Evolutionary conservation across 2,797 vertebrate species (phyloP).

Genomic region (Acomys russatus): DNA sequence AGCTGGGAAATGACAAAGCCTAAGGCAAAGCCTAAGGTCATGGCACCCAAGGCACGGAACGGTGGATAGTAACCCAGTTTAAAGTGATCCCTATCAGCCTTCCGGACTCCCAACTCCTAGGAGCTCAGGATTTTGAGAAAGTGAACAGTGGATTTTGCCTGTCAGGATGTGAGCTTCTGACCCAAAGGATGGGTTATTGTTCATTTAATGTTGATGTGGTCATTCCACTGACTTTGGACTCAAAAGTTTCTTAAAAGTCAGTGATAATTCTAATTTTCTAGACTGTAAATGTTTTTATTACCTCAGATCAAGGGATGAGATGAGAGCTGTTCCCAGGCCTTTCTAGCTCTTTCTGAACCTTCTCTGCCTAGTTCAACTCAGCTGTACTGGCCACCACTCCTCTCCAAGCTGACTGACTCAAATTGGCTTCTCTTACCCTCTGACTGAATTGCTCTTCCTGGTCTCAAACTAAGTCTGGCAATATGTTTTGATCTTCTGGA

Average conservation of each 20-base stretch:
- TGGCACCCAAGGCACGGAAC: neutral
- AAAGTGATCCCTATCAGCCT: neutral
- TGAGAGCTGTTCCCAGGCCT: no score
- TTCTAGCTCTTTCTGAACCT: no score
- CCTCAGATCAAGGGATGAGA: no score
- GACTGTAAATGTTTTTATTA: neutral
- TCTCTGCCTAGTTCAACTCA: no score
- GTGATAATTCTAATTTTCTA: neutral
- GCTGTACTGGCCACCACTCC: no score
- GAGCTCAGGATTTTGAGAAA: conserved; percentile 42
- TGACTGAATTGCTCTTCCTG: no score
- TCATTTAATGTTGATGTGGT: neutral
- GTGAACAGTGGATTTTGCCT: conserved; percentile 7
- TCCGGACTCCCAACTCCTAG: neutral
- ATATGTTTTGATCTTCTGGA: no score
- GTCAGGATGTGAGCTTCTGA: conserved; percentile 39
- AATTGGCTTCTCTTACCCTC: no score
- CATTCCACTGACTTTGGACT: neutral
- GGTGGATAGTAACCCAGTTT: neutral
- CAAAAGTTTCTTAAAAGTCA: conserved; percentile 42
- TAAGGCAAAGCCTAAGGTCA: neutral
- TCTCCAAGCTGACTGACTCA: no score
- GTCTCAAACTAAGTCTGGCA: no score
- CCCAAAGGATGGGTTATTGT: neutral
- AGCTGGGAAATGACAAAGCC: conserved; percentile 15